phyloP scores from a whole-genome alignment of 2,888 invertebrate species.

The Tenthredo scrophulariae region DNA sequence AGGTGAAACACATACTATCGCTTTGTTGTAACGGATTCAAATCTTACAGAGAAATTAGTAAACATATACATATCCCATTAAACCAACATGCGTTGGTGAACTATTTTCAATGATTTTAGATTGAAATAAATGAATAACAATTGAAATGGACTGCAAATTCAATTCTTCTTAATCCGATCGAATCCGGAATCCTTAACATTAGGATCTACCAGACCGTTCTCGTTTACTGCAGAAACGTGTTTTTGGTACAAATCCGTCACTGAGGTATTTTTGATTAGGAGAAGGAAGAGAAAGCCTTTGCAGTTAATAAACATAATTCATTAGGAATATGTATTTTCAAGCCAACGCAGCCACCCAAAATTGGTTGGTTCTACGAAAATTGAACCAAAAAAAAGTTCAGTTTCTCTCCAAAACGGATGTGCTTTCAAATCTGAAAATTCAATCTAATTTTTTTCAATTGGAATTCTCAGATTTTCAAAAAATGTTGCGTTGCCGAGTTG shows the following conservation, averaged over 20 bases:
- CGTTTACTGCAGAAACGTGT: background rate
- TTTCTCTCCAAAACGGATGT: background rate
- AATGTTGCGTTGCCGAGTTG: background rate
- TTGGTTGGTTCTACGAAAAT: background rate
- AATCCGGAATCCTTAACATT: background rate
- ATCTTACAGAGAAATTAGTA: constrained; percentile 18
- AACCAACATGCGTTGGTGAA: background rate
- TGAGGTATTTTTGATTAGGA: background rate
- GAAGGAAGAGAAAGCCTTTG: background rate
- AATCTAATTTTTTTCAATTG: background rate
- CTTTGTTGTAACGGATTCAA: background rate
- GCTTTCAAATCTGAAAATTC: background rate
- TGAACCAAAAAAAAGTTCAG: background rate
- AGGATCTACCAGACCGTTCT: background rate
- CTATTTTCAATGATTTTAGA: background rate
- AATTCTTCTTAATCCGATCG: background rate
- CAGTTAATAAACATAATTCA: background rate
- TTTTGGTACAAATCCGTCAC: background rate
- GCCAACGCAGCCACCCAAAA: background rate
- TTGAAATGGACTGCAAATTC: background rate
- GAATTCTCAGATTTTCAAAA: background rate
- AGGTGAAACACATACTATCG: background rate
- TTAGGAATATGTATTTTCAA: background rate
- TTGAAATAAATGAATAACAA: background rate
- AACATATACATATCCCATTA: background rate